Percentiles rank a stretch among this genome's conserved stretches.
phyloP scores from a whole-genome alignment of 1,140 invertebrate species.

The Diabrotica virgifera region DNA sequence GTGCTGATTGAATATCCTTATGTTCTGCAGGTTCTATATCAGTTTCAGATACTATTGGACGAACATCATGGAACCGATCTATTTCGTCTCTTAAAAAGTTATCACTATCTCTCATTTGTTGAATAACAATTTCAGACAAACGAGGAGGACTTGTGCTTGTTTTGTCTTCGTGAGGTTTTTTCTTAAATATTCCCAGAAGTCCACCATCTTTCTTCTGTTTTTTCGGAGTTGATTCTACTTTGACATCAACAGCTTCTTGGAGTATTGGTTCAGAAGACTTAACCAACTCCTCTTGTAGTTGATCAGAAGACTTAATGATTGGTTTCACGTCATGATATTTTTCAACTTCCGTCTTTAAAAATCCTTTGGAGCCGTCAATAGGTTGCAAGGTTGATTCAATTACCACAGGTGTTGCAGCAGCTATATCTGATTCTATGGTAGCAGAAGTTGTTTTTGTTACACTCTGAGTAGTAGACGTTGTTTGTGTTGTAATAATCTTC shows the following conservation, averaged over 20 bases:
- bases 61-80: conserved; percentile 26
- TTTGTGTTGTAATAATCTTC: too few relatives aligned
- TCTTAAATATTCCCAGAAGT: not conserved
- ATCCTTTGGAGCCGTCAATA: not conserved
- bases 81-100: conserved; percentile 27
- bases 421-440: too few relatives aligned
- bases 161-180: not conserved
- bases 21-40: not conserved
- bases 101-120: conserved; percentile 17
- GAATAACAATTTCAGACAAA: not conserved
- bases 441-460: too few relatives aligned
- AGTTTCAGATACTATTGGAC: not conserved
- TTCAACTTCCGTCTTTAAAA: conserved; percentile 17
- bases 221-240: not conserved
- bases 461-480: too few relatives aligned
- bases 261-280: too few relatives aligned
- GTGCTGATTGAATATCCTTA: too few relatives aligned
- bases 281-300: too few relatives aligned
- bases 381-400: too few relatives aligned
- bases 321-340: conserved; percentile 21
- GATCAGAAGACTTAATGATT: too few relatives aligned
- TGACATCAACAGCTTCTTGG: too few relatives aligned
- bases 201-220: not conserved
- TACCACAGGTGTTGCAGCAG: too few relatives aligned
- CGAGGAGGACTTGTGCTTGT: not conserved